Evolutionary conservation across 2,113 vertebrate genomes (phyloP).

Genomic region (Antennarius striatus): DNA sequence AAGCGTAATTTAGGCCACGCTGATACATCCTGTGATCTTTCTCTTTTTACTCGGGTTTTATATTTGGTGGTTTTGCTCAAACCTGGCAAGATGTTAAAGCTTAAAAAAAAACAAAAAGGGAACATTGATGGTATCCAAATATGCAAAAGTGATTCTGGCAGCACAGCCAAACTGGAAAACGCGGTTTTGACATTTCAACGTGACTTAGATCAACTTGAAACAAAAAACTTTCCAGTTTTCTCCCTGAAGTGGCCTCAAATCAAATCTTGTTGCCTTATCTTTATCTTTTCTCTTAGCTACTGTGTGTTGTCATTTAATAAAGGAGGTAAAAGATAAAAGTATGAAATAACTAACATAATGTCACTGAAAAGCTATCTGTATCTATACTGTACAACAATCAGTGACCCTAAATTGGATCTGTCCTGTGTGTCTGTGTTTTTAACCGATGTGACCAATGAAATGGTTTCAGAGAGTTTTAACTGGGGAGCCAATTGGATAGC

Average conservation of each 20-base stretch:
- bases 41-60: constrained; percentile 23
- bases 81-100: constrained; percentile 49
- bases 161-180: constrained; percentile 14
- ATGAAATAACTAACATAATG: neutral
- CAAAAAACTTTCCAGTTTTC: neutral
- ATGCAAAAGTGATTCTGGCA: constrained; percentile 35
- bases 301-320: constrained; percentile 7
- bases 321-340: neutral
- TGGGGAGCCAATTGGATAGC: constrained; percentile 13
- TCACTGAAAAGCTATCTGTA: neutral
- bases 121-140: constrained; percentile 47
- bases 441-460: too few relatives aligned
- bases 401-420: neutral
- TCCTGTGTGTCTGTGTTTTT: neutral
- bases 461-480: constrained; percentile 3
- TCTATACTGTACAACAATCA: too few relatives aligned
- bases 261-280: neutral
- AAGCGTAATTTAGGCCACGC: constrained; percentile 51
- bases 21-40: constrained; percentile 27
- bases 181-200: constrained; percentile 17
- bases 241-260: constrained; percentile 5
- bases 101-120: constrained; percentile 16
- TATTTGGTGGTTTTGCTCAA: constrained; percentile 34
- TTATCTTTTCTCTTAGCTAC: neutral
- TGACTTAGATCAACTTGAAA: constrained; percentile 16